Evolutionary conservation across 2,888 invertebrate species (phyloP).

Genomic region (Rutpela maculata): DNA sequence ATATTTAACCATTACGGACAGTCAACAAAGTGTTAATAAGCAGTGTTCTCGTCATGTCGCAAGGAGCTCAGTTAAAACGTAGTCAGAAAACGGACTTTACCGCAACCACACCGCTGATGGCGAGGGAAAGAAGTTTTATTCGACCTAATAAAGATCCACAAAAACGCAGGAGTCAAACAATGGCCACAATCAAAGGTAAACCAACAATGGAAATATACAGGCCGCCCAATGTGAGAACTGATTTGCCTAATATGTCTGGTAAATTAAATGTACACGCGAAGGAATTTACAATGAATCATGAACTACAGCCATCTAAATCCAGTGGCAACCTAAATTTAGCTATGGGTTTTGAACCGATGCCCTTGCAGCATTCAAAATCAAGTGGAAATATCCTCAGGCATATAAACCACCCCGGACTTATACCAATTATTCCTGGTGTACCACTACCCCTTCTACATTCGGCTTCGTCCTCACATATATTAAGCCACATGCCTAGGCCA

Average conservation of each 20-base stretch:
- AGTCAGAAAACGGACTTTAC: slow-evolving; percentile 75
- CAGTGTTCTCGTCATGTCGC: slow-evolving; percentile 57
- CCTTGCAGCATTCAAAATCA: slow-evolving; percentile 75
- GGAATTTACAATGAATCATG: slow-evolving; percentile 90
- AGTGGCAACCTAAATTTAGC: slow-evolving; percentile 68
- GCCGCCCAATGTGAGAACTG: slow-evolving; percentile 81
- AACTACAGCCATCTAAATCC: slow-evolving; percentile 73
- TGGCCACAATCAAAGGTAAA: slow-evolving; percentile 82
- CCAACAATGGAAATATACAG: slow-evolving; percentile 92
- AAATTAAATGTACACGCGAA: slow-evolving; percentile 92
- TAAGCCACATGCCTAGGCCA: slow-evolving; percentile 79
- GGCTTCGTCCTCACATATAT: slow-evolving; percentile 80
- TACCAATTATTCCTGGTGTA: slow-evolving; percentile 65
- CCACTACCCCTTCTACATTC: slow-evolving; percentile 76
- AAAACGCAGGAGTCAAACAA: slow-evolving; percentile 85
- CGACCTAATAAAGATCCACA: slow-evolving; percentile 76
- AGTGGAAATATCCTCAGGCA: slow-evolving; percentile 84
- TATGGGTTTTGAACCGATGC: slow-evolving; percentile 66
- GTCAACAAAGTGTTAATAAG: slow-evolving; percentile 40
- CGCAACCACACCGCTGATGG: slow-evolving; percentile 75
- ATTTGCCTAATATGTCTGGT: slow-evolving; percentile 67
- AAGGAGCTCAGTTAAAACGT: slow-evolving; percentile 65
- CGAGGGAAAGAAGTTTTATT: slow-evolving; percentile 84
- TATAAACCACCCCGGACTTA: slow-evolving; percentile 64
- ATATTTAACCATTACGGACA: slow-evolving; percentile 49